Percentiles rank a stretch among this genome's conserved stretches.
phyloP scores from a whole-genome alignment of 1,140 invertebrate genomes.

The Metopolophium dirhodum region DNA sequence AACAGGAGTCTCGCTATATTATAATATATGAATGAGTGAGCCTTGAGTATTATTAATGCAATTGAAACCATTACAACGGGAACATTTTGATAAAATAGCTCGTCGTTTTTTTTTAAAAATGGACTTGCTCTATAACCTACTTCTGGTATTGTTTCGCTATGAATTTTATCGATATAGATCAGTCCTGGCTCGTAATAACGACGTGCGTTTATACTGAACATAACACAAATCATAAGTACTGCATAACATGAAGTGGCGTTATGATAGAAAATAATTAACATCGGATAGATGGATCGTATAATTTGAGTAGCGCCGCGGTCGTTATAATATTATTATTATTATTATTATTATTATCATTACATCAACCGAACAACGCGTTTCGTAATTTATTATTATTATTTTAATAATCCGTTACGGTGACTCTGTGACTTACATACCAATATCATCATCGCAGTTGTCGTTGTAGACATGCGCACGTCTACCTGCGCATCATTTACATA shows the following conservation, averaged over 20 bases:
- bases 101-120: too few relatives aligned
- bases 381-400: neutral
- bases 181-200: neutral
- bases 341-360: neutral
- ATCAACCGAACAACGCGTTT: neutral
- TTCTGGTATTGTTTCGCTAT: neutral
- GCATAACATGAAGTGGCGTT: neutral
- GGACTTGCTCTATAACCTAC: neutral
- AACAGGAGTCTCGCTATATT: neutral
- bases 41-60: too few relatives aligned
- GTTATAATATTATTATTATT: neutral
- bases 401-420: slow-evolving; percentile 33
- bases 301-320: neutral
- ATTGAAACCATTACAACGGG: too few relatives aligned
- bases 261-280: slow-evolving; percentile 6
- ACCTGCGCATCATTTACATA: neutral
- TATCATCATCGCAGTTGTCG: neutral
- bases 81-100: too few relatives aligned
- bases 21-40: neutral
- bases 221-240: neutral
- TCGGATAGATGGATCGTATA: neutral
- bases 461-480: neutral
- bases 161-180: neutral
- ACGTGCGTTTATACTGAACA: neutral
- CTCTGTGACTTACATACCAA: neutral